A percentile compares a stretch with the other conserved stretches of the same genome.
Conservation (phyloP, 1,140 invertebrate species). For the Calycopis cecrops region DNA sequence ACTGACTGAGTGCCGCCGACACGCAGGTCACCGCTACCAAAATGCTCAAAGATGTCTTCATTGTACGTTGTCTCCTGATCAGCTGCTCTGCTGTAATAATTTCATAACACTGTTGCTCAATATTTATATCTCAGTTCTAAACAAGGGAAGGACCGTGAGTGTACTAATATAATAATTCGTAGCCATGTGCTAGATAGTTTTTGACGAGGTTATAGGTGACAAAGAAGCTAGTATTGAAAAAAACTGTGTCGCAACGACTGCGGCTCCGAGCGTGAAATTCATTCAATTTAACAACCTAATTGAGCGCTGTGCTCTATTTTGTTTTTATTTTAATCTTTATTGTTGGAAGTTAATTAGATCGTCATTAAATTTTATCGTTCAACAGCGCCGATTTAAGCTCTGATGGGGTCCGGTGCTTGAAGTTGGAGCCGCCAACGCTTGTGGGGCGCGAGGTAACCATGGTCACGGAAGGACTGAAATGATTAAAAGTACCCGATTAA, state of each 20-base stretch:
- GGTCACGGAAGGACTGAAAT: too few relatives aligned
- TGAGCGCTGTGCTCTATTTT: slow-evolving; percentile 8
- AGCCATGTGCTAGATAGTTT: slow-evolving; percentile 67
- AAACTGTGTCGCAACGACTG: slow-evolving; percentile 37
- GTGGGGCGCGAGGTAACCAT: too few relatives aligned
- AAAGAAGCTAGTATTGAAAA: slow-evolving; percentile 62
- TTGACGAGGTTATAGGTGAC: slow-evolving; percentile 66
- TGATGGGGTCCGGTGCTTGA: too few relatives aligned
- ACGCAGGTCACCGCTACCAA: slow-evolving; percentile 36
- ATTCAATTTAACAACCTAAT: slow-evolving; percentile 31
- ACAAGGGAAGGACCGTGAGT: slow-evolving; percentile 60
- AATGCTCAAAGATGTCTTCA: slow-evolving; percentile 42
- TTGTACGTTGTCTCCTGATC: slow-evolving; percentile 53
- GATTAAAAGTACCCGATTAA: too few relatives aligned
- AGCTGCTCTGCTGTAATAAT: slow-evolving; percentile 56
- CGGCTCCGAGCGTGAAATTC: slow-evolving; percentile 41
- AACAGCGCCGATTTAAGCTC: too few relatives aligned
- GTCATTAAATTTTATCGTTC: too few relatives aligned
- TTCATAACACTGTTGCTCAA: slow-evolving; percentile 60
- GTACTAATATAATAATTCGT: slow-evolving; percentile 38
- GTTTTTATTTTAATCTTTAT: neutral
- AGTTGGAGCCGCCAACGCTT: too few relatives aligned
- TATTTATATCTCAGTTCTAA: slow-evolving; percentile 65
- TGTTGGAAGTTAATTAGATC: neutral
- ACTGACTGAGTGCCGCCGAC: slow-evolving; percentile 44